phyloP scores from a whole-genome alignment of 2,888 invertebrate genomes.

The Dastarcus helophoroides region DNA sequence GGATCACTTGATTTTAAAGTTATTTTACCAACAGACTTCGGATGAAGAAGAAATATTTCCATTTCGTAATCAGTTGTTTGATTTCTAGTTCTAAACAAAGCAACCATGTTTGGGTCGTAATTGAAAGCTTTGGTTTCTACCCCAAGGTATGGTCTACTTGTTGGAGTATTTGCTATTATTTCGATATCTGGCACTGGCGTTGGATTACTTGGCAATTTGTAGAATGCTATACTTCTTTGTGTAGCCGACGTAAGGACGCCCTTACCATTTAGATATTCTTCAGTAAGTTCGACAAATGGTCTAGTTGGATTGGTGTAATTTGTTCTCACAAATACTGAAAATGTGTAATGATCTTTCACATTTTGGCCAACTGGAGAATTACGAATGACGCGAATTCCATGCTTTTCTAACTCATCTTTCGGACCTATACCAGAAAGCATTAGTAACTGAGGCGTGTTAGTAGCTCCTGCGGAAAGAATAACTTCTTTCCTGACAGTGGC shows the following conservation, averaged over 20 bases:
- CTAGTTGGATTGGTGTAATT: conserved; percentile 13
- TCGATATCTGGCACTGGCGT: conserved; percentile 10
- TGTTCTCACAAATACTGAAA: conserved; percentile 13
- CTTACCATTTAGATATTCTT: conserved; percentile 20
- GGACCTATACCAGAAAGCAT: conserved; percentile 15
- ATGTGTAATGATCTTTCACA: conserved; percentile 16
- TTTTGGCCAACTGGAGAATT: conserved; percentile 16
- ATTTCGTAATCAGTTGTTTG: conserved; percentile 19
- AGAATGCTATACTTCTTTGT: conserved; percentile 11
- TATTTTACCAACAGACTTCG: conserved; percentile 39
- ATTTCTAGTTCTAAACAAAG: too few species aligned
- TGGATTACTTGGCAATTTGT: conserved; percentile 7
- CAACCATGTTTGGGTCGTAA: conserved; percentile 23
- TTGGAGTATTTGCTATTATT: conserved; percentile 10
- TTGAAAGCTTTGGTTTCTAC: conserved; percentile 9
- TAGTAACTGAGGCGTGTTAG: conserved; percentile 14
- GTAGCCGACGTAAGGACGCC: conserved; percentile 12
- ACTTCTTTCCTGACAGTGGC: conserved; percentile 13
- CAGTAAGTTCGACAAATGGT: conserved; percentile 10
- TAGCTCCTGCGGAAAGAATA: conserved; percentile 12
- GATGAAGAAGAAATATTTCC: conserved; percentile 42
- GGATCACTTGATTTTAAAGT: conserved; percentile 42
- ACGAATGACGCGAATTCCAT: conserved; percentile 12
- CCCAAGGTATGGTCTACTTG: conserved; percentile 4
- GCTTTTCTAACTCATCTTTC: conserved; percentile 10